These are phyloP conservation scores for Myotis findleyi DNA, from an alignment of 2,797 vertebrate genomes.

Conservation along the genomic window DNA sequence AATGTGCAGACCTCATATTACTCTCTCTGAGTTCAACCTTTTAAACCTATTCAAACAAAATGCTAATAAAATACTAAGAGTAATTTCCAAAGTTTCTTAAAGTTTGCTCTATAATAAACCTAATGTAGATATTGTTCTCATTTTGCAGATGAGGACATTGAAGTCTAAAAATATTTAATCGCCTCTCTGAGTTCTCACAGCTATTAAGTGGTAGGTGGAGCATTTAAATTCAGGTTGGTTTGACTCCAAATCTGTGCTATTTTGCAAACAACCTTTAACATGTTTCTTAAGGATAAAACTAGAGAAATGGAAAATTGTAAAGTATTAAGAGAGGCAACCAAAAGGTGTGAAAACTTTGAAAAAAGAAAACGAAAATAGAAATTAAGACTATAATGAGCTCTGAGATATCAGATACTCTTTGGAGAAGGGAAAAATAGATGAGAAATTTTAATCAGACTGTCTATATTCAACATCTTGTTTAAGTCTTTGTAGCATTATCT, in stretches of 20 bases:
- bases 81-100: not conserved
- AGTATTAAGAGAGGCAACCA: not conserved
- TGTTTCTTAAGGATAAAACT: not conserved
- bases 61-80: not conserved
- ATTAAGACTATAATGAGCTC: not conserved
- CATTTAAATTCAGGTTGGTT: not conserved
- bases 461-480: conserved; percentile 44
- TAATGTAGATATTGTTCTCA: not conserved
- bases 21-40: not conserved
- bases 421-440: not conserved
- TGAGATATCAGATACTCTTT: conserved; percentile 39
- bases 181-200: not conserved
- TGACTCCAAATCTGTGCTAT: not conserved
- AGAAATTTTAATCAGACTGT: conserved; percentile 61
- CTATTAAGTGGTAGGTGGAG: not conserved
- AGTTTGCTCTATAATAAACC: not conserved
- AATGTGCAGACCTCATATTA: not conserved
- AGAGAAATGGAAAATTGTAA: not conserved
- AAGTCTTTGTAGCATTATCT: conserved; percentile 23
- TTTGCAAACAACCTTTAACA: not conserved
- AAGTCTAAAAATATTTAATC: not conserved
- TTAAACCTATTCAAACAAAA: conserved; percentile 11
- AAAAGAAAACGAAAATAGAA: conserved; percentile 50
- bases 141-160: not conserved
- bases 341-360: not conserved